Base-by-base conservation (phyloP, 30 jellyfish, hydroid and myxozoan genomes). In the Aurelia sp. region DNA sequence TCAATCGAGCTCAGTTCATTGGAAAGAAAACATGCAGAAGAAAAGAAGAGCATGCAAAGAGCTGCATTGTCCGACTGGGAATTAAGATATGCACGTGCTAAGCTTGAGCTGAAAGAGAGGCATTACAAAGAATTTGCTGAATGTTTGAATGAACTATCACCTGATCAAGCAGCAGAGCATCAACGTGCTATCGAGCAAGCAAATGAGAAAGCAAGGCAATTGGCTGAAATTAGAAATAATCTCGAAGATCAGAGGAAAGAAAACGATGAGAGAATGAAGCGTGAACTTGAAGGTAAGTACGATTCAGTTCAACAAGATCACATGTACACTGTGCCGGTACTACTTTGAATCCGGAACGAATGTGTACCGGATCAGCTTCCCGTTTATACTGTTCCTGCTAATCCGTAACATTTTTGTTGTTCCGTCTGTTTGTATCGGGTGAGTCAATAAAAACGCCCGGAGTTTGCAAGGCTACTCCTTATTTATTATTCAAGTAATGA, bases 111-210 rank as follows among this genome's bases (percentile, higher is more conserved):
- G 53, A 94, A 94, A 75, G 99, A 94, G 77, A 73, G 84, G 60
- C 99, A 94, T 64, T 94, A 94, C 79, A 85, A 89, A 95, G 99
- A 94, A 68, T 94, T 79, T 85, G 99, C 99, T 6, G 99, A 94
- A 20, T 94, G 93, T 84, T 76, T 94, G 65, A 68, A 78, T 41
- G 99, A 94, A 40, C 51, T 94, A 63, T 85, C 97, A 9, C 99
- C 99, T 4, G 93, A 79, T 58, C 93, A 81, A 74, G 91, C 97
- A 16, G 89, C 87, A 8, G 95, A 89, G 60, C 97, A 94, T 51
- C 94, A 78, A 75, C 74, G 85, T 17, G 94, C 97, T 47, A 94
- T 94, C 64, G 93, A 86, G 58, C 94, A 94, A 82, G 97, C 99
- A 13, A 93, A 79, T 27, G 92, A 84, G 48, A 92, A 97, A 41